Base-by-base conservation (phyloP, 2,113 vertebrate genomes). In the Lasiurus borealis region DNA sequence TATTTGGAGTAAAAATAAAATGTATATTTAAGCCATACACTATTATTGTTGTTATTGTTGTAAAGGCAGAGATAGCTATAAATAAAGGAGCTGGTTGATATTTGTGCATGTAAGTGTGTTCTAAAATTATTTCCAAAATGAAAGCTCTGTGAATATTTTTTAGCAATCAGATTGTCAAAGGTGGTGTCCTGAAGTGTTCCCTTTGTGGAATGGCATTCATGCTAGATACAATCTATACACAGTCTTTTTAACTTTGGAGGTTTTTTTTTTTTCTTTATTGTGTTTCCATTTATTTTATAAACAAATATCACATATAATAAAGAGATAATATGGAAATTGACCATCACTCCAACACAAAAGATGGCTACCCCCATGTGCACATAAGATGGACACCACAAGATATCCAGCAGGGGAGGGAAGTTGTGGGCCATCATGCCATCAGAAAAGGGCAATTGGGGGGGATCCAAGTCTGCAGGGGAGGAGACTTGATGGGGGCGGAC, bases 61-160 rank as follows among this genome's bases (percentile, higher is more conserved):
- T 62, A 68, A 91, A 86, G 82, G 40, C 31, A 92, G 9, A 23
- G 5, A 27, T 50, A 40, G 15, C 27, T 80, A 71, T 54, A 40
- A 82, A 11, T 7, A 77, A 88, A 78, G 3, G 50, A 44, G 48
- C 16, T 80, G 15, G 2, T 46, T 46, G 84, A 73, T 2, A 72
- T 48, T 25, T 10, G 12, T 54, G 11, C 23, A n/a, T 64, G 3
- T 27, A 80, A 85, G 0, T 48, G 10, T 81, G 5, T 59, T 59
- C n/a, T 90, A 68, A 85, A 90, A 91, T 36, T n/a, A 83, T 57
- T 66, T 95, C 2, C 5, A 68, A 46, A 90, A 64, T 69, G 9
- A 50, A 91, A 90, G 23, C 25, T 78, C 31, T 73, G 82, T 85
- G 25, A 48, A 19, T 59, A 90, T 40, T 89, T 68, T 73, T 62